Conservation (phyloP, 2,888 invertebrate species). For the Athalia circularis region DNA sequence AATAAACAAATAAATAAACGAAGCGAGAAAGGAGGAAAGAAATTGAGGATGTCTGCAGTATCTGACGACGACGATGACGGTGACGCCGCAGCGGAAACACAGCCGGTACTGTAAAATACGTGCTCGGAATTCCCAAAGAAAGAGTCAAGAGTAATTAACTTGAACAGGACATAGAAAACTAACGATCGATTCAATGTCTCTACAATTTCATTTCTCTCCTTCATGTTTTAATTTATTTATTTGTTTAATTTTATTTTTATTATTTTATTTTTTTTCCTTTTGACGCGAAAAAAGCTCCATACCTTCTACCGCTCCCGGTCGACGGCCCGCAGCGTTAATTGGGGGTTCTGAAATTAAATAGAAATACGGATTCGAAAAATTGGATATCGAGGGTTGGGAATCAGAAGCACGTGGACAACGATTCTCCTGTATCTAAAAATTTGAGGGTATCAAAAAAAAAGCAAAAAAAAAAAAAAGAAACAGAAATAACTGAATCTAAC, state of each 20-base stretch:
- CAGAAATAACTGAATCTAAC: no score
- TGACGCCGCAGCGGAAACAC: constrained; percentile 70
- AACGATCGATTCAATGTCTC: neutral
- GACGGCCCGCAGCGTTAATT: no score
- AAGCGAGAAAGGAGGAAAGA: constrained; percentile 16
- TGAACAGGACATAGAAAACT: constrained; percentile 19
- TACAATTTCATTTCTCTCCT: neutral
- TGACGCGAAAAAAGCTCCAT: neutral
- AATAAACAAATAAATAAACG: neutral
- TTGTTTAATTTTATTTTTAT: neutral
- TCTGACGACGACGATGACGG: no score
- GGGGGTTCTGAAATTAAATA: no score
- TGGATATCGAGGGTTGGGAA: no score
- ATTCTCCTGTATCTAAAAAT: no score
- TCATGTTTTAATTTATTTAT: neutral
- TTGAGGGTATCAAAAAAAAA: no score
- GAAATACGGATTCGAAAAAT: no score
- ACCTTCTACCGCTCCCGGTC: no score
- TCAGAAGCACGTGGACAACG: no score
- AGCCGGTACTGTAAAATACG: constrained; percentile 55
- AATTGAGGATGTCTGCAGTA: constrained; percentile 62
- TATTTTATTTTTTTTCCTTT: no score
- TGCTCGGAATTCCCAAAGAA: constrained; percentile 62
- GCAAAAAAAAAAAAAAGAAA: no score
- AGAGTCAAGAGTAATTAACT: constrained; percentile 39